Percentiles rank a stretch among this genome's conserved stretches.
These are phyloP conservation scores for Eupithecia dodoneata DNA, from an alignment of 2,888 invertebrate genomes.

Conservation along the genomic window DNA sequence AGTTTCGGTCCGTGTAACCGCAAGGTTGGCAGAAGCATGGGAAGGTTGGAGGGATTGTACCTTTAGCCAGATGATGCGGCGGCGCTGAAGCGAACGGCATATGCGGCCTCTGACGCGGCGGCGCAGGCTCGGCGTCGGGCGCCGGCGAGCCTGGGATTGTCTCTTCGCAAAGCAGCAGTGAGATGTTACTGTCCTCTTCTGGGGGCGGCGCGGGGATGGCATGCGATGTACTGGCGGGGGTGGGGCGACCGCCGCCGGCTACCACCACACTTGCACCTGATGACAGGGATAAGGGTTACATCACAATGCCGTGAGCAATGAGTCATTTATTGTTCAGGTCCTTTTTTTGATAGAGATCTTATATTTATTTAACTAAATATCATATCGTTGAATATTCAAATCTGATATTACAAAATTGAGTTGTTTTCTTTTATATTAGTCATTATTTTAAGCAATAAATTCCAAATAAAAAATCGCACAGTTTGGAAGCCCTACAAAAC, in stretches of 20 bases:
- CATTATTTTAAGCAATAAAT: not conserved
- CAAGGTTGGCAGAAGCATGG: too few species aligned
- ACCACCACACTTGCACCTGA: conserved; percentile 69
- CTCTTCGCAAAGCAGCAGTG: conserved; percentile 93
- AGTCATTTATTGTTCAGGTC: not conserved
- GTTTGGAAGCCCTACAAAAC: not conserved
- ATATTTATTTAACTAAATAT: not conserved
- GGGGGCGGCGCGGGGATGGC: conserved; percentile 34
- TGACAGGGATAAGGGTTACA: not conserved
- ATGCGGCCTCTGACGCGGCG: conserved; percentile 81
- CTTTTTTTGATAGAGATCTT: not conserved
- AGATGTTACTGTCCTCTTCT: conserved; percentile 87
- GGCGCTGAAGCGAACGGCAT: conserved; percentile 89
- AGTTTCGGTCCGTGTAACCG: too few species aligned
- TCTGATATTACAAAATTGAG: not conserved
- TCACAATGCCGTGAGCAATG: not conserved
- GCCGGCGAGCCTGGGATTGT: conserved; percentile 96
- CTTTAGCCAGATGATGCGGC: conserved; percentile 69
- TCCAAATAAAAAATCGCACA: not conserved
- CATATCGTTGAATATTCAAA: not conserved
- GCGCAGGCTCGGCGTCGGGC: conserved; percentile 84
- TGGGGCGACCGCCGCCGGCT: conserved; percentile 59
- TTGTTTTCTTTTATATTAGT: not conserved
- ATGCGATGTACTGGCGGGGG: conserved; percentile 32
- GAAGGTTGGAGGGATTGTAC: conserved; percentile 32